Base-by-base conservation (phyloP, 2,888 invertebrate species). In the Drosophila ochracea region DNA sequence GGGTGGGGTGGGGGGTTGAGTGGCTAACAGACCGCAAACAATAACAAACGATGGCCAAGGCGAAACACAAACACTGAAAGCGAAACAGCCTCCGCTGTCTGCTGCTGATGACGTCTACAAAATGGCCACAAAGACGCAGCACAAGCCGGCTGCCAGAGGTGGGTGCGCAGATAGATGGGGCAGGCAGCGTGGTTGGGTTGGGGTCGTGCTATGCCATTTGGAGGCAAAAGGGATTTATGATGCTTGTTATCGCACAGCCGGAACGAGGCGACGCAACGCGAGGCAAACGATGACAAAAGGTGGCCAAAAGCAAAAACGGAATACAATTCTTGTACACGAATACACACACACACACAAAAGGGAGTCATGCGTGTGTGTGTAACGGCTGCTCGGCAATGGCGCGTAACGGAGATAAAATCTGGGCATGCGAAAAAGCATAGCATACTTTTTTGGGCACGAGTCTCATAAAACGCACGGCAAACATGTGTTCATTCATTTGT, bases 271-370 rank as follows among this genome's bases (percentile, higher is more conserved):
- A 65, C 35, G 61, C 73, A 58, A 49, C 49, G 61, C 73, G 58
- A 76, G 74, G 73, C 76, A 72, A 90, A 89, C 91, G 84, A 90
- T 91, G 91, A 86, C 86, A 89, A 86, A 90, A 90, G 89, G 86
- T 86, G 84, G 65, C 86, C 83, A 58, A 41, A 57, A 41, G 67
- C 64, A 62, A 63, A 69, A 54, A 25, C 21, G 47, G 58, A 66
- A 72, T 50, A 70, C 52, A 69, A 63, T 35, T 35, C 33, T 35
- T 35, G 65, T 47, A 16, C 21, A 68, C 41, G 30, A 50, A 64
- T 53, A 66, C 52, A 57, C 13, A 16, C 41, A 16, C 31, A 43
- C n/a, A 52, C 19, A 50, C 50, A 21, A 28, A 57, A 39, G 35
- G 55, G 62, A 37, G 52, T 10, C 52, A 62, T 37, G 47, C 4